phyloP scores from a whole-genome alignment of 2,888 invertebrate genomes.

The Cremastinae sp. region DNA sequence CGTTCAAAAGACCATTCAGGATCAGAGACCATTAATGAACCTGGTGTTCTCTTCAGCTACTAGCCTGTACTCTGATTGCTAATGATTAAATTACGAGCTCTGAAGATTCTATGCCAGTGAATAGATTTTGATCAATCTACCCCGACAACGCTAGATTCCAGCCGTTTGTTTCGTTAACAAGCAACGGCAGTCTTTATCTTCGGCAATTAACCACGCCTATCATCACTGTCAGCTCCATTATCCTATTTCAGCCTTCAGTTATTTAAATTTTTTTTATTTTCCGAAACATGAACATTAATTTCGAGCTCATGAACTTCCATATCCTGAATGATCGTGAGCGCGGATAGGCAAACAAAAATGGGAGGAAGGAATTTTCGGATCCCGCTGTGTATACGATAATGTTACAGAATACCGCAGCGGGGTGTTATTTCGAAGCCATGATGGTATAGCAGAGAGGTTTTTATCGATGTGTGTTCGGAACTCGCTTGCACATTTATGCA shows the following conservation, averaged over 20 bases:
- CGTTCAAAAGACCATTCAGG: background rate
- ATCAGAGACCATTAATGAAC: constrained; percentile 25
- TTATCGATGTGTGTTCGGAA: constrained; percentile 48
- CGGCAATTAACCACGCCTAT: too few species aligned
- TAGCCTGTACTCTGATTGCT: constrained; percentile 15
- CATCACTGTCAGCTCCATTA: background rate
- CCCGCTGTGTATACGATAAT: constrained; percentile 18
- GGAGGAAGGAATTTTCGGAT: constrained; percentile 24
- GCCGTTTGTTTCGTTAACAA: background rate
- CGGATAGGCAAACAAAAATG: constrained; percentile 36
- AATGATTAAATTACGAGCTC: constrained; percentile 9
- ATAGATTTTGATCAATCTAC: too few species aligned
- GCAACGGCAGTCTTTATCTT: background rate
- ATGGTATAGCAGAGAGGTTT: constrained; percentile 44
- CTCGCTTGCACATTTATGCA: constrained; percentile 43
- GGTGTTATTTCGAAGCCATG: constrained; percentile 47
- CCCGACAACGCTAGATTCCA: too few species aligned
- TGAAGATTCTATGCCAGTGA: too few species aligned
- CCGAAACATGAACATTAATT: constrained; percentile 19
- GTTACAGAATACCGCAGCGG: constrained; percentile 4
- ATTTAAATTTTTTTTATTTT: background rate
- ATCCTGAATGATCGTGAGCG: constrained; percentile 17
- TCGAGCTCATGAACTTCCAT: constrained; percentile 27
- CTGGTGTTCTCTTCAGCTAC: constrained; percentile 1
- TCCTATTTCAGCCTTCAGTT: background rate